phyloP scores from a whole-genome alignment of 2,797 vertebrate species.

The Fratercula arctica region DNA sequence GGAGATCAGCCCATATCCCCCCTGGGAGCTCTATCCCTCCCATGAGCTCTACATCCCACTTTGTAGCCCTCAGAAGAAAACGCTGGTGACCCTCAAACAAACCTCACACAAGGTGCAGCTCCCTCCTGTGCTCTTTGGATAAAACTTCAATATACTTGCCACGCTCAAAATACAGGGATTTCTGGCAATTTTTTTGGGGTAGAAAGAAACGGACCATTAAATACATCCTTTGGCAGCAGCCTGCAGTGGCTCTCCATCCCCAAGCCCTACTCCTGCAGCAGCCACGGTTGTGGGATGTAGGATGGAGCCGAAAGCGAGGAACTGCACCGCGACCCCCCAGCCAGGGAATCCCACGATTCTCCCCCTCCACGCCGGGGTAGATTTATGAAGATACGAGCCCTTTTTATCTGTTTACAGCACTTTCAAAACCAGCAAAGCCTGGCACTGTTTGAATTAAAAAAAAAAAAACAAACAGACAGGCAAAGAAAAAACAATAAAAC shows the following conservation, averaged over 20 bases:
- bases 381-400: not conserved
- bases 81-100: not conserved
- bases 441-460: not conserved
- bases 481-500: not conserved
- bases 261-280: not conserved
- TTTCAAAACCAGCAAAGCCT: not conserved
- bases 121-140: not conserved
- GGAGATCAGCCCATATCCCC: not conserved
- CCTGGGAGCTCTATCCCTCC: not conserved
- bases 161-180: not conserved
- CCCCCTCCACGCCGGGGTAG: not conserved
- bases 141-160: not conserved
- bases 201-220: not conserved
- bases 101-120: not conserved
- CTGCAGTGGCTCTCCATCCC: not conserved
- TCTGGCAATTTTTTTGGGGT: not conserved
- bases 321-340: rapidly evolving
- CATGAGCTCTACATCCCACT: not conserved
- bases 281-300: rapidly evolving
- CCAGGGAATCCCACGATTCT: not conserved
- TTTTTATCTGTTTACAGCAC: not conserved
- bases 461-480: rapidly evolving
- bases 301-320: not conserved
- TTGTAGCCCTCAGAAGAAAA: not conserved
- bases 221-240: not conserved